These are phyloP conservation scores for Ptiloglossa arizonensis DNA, from an alignment of 1,140 invertebrate genomes.

Conservation along the genomic window DNA sequence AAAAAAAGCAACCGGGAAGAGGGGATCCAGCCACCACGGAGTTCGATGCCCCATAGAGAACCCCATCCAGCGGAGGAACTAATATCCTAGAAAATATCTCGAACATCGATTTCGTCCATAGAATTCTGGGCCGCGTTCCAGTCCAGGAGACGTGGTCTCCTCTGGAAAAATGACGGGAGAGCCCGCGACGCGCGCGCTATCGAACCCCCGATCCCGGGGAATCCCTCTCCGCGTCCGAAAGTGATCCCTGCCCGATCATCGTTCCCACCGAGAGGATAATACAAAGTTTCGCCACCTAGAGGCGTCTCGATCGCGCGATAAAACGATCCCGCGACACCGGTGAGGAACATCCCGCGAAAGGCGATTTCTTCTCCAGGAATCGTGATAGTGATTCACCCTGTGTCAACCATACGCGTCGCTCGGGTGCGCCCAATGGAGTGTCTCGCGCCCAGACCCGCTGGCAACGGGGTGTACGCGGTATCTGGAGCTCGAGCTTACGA, in stretches of 20 bases:
- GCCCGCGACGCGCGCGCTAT: slow-evolving; percentile 26
- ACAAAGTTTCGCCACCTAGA: slow-evolving; percentile 37
- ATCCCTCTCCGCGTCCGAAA: slow-evolving; percentile 27
- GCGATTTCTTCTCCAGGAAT: too few relatives aligned
- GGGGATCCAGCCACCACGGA: slow-evolving; percentile 11
- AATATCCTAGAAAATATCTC: slow-evolving; percentile 62
- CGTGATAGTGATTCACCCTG: too few relatives aligned
- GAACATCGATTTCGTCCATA: slow-evolving; percentile 56
- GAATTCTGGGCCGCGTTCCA: slow-evolving; percentile 60
- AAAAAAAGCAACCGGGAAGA: too few relatives aligned
- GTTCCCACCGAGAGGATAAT: slow-evolving; percentile 36
- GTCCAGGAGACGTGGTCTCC: slow-evolving; percentile 13
- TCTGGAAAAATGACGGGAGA: slow-evolving; percentile 57
- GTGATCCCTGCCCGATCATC: slow-evolving; percentile 24
- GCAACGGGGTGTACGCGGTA: not conserved
- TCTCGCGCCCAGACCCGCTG: slow-evolving; percentile 14
- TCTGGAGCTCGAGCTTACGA: not conserved
- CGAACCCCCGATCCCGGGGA: slow-evolving; percentile 33
- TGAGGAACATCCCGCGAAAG: not conserved
- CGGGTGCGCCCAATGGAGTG: slow-evolving; percentile 19
- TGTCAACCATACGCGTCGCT: not conserved
- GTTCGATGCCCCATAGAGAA: slow-evolving; percentile 15
- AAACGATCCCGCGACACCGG: not conserved
- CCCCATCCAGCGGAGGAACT: slow-evolving; percentile 35
- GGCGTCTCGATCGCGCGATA: too few relatives aligned